Evolutionary conservation across 2,113 vertebrate species (phyloP).

Genomic region (Crypturellus undulatus): DNA sequence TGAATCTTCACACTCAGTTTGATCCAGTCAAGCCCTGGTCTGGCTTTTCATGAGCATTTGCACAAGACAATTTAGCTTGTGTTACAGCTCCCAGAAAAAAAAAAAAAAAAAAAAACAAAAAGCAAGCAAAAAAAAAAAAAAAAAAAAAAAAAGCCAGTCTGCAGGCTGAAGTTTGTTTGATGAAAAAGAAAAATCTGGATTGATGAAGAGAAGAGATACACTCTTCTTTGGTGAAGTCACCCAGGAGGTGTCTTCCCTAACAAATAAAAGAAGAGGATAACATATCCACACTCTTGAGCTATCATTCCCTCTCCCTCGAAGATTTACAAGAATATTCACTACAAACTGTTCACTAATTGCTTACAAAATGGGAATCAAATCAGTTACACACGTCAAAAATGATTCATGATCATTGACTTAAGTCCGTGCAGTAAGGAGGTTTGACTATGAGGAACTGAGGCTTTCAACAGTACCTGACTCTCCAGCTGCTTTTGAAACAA

Average conservation of each 20-base stretch:
- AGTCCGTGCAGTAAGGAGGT: not conserved
- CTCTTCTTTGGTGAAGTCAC: not conserved
- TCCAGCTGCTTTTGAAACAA: not conserved
- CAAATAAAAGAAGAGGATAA: not conserved
- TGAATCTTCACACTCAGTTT: not conserved
- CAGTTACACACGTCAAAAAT: not conserved
- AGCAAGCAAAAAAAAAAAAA: slow-evolving; percentile 41
- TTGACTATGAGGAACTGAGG: not conserved
- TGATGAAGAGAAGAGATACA: not conserved
- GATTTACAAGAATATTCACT: not conserved
- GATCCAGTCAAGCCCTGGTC: not conserved
- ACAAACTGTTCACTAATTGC: not conserved
- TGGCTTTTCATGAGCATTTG: not conserved
- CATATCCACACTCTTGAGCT: not conserved
- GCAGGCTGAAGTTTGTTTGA: not conserved
- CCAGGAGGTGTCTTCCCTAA: not conserved
- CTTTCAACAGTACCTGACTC: not conserved
- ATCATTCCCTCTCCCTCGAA: not conserved
- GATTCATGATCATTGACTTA: not conserved
- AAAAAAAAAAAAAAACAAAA: not conserved
- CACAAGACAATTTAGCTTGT: not conserved
- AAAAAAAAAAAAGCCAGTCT: not conserved
- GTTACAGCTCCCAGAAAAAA: not conserved
- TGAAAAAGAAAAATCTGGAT: not conserved
- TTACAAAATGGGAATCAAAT: not conserved